Base-by-base conservation (phyloP, 2,113 vertebrate genomes). In the Limanda limanda region DNA sequence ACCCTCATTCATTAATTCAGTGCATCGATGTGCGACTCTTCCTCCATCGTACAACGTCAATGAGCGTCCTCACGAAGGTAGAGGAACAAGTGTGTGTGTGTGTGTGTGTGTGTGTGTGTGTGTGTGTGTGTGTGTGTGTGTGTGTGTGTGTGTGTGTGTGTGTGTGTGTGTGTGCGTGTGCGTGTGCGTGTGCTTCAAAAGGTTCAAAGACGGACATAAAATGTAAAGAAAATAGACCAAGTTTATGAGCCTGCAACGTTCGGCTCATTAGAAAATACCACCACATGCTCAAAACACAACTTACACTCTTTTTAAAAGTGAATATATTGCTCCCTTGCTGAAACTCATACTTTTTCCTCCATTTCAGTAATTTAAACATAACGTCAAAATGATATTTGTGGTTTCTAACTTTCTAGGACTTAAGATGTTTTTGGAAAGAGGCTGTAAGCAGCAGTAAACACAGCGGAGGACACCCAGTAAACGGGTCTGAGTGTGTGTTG, bases 151-250 rank as follows among this genome's bases (percentile, higher is more conserved):
- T 45, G 14, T 45, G 42, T 45, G 42, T 45, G 42, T 47, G n/a
- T 73, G 3, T 55, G 24, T 35, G 8, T 35, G 35, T 48, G 58
- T 63, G 56, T 51, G 47, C 51, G 56, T 57, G 25, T 60, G 60
- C 6, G n/a, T 69, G 66, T 65, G 31, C 35, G 52, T 9, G 51
- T 9, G 51, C 18, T 7, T 3, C 5, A n/a, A 24, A 47, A 47
- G 64, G 58, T 73, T 89, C 76, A 89, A 72, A 80, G 59, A 3
- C 51, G 27, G 55, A 76, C 78, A 73, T 54, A 11, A 78, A 76
- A 57, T 71, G 23, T 48, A 2, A 69, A 69, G 45, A 67, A 76
- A 78, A 82, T 59, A 84, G 52, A 57, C 56, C 37, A 55, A n/a
- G 78, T 54, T 54, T 54, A 54, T 54, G 51, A 54, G 51, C 20